Base-by-base conservation (phyloP, 2,888 invertebrate genomes). In the Philereme transversata region DNA sequence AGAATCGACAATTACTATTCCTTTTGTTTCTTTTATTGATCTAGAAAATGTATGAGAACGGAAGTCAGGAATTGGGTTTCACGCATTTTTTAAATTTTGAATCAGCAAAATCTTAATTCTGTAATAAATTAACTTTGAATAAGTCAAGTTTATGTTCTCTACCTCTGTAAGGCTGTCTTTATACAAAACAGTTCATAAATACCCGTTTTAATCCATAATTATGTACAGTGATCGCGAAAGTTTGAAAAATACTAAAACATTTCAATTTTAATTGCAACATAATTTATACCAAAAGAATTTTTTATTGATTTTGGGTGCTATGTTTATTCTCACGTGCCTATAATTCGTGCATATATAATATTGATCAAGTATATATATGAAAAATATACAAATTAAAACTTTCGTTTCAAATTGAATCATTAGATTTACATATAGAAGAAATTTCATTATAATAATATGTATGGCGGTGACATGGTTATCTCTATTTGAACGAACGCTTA, bases 21-120 rank as follows among this genome's bases (percentile, higher is more conserved):
- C 77, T 78, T 81, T 83, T 81, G 75, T 83, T 79, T 79, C 73
- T 73, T 57, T 66, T 61, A 78, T 75, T 77, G 75, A 70, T 77
- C 73, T 74, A 76, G 74, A 79, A 61, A 77, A 75, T 65, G 72
- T 67, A 72, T 81, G 79, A 71, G 79, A 83, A 79, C 72, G 76
- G 75, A 82, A 76, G 73, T 70, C 64, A 69, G 70, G 76, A 78
- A 82, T 84, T 77, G 73, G 75, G 75, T 74, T 71, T 63, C 69
- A 72, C 33, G 33, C 43, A 52, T 48, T 52, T 10, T 49, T n/a
- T 46, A 45, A n/a, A 22, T 36, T 10, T 22, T 22, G 11, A 41
- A 46, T n/a, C 9, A 11, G 4, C 22, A 33, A 9, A 9, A 43
- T 43, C 43, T n/a, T 10, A 38, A 38, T 43, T 10, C 10, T 5